These are phyloP conservation scores for Dynastes tityus DNA, from an alignment of 2,888 invertebrate genomes.

Conservation along the genomic window DNA sequence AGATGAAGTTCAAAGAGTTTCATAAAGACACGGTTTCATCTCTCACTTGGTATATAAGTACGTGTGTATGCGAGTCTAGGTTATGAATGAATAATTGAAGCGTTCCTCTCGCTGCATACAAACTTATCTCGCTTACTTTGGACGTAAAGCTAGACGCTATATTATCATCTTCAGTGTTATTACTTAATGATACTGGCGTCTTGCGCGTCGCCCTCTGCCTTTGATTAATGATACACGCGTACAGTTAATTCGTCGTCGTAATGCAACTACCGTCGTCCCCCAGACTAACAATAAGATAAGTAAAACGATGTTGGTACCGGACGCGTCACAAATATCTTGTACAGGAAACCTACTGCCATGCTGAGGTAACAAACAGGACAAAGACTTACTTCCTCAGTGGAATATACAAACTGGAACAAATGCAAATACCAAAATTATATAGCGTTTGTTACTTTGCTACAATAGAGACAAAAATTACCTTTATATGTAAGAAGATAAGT, in stretches of 20 bases:
- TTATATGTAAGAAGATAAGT: no score
- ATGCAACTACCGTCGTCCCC: conserved; percentile 7
- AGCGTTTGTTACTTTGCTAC: no score
- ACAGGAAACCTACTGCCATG: neutral
- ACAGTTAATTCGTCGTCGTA: conserved; percentile 1
- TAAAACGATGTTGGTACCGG: neutral
- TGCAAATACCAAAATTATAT: no score
- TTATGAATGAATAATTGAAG: conserved; percentile 8
- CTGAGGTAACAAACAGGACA: neutral
- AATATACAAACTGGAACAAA: no score
- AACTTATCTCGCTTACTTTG: conserved; percentile 12
- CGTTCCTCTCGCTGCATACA: conserved; percentile 1
- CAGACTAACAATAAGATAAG: neutral
- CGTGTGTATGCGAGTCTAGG: no score
- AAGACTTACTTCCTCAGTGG: neutral
- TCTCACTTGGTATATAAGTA: neutral
- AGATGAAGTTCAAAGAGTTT: no score
- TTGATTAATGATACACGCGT: conserved; percentile 2
- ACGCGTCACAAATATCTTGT: neutral
- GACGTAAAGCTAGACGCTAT: conserved; percentile 10
- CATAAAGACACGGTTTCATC: neutral
- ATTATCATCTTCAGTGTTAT: conserved; percentile 16
- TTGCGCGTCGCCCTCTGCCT: neutral
- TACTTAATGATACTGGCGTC: conserved; percentile 20
- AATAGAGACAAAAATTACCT: no score